Evolutionary conservation across 1,140 invertebrate species (phyloP).

Genomic region (Battus philenor): DNA sequence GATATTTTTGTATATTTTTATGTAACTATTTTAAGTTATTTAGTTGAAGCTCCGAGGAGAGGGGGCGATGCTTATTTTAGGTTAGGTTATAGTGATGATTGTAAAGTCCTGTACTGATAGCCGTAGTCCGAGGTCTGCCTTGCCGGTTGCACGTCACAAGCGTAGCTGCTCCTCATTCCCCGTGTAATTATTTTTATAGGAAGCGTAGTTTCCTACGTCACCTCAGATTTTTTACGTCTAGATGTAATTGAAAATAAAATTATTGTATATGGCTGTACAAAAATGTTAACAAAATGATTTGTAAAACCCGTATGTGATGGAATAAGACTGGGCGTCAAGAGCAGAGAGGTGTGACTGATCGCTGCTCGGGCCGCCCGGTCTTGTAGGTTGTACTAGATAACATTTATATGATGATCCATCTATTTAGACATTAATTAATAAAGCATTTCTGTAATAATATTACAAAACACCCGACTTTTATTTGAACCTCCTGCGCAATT

Average conservation of each 20-base stretch:
- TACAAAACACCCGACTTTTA: slow-evolving; percentile 64
- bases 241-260: slow-evolving; percentile 76
- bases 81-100: slow-evolving; percentile 70
- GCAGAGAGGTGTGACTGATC: slow-evolving; percentile 43
- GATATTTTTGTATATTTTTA: slow-evolving; percentile 76
- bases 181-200: slow-evolving; percentile 74
- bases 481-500: slow-evolving; percentile 20
- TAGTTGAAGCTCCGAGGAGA: slow-evolving; percentile 51
- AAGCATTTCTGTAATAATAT: slow-evolving; percentile 78
- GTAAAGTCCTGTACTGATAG: slow-evolving; percentile 73
- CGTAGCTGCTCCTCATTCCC: slow-evolving; percentile 73
- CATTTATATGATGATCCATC: slow-evolving; percentile 77
- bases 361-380: slow-evolving; percentile 55
- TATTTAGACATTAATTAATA: slow-evolving; percentile 77
- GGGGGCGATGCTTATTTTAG: slow-evolving; percentile 55
- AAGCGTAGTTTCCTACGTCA: slow-evolving; percentile 74
- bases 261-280: slow-evolving; percentile 78
- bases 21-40: slow-evolving; percentile 73
- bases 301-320: slow-evolving; percentile 73
- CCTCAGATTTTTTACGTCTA: slow-evolving; percentile 75
- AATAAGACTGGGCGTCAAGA: slow-evolving; percentile 57
- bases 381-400: slow-evolving; percentile 77
- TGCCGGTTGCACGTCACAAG: slow-evolving; percentile 69
- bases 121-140: slow-evolving; percentile 65
- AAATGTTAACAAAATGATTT: slow-evolving; percentile 75